phyloP scores from a whole-genome alignment of 1,140 invertebrate species.

The Diachasmimorpha longicaudata region DNA sequence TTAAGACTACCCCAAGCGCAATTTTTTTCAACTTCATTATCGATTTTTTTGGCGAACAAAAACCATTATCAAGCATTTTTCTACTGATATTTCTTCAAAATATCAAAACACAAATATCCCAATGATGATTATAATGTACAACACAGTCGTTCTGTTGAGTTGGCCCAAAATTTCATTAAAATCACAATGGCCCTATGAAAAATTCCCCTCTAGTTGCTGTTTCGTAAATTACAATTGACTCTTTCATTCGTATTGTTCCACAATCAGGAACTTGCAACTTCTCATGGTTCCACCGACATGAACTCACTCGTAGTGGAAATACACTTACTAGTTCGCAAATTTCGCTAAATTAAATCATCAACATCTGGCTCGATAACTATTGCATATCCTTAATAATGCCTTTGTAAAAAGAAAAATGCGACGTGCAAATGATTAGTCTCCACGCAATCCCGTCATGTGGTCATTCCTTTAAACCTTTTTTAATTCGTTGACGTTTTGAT shows the following conservation, averaged over 20 bases:
- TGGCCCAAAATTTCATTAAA: not conserved
- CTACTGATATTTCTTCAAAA: not conserved
- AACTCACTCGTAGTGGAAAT: not conserved
- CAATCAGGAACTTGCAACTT: not conserved
- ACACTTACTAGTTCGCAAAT: not conserved
- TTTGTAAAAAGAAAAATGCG: not conserved
- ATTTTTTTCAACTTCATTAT: not conserved
- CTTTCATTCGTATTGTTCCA: not conserved
- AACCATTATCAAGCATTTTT: not conserved
- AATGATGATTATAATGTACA: not conserved
- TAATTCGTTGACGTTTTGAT: not conserved
- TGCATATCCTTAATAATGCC: not conserved
- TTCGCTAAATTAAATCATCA: constrained; percentile 18
- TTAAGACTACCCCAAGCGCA: not conserved
- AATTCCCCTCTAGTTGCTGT: not conserved
- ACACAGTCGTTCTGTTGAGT: not conserved
- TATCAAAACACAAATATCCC: not conserved
- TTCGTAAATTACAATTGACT: not conserved
- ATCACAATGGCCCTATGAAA: not conserved
- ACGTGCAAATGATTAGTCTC: not conserved
- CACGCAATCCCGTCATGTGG: no score
- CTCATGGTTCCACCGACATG: not conserved
- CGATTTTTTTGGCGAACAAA: not conserved
- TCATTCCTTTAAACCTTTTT: not conserved
- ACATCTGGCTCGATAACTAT: constrained; percentile 10